Percentiles rank a stretch among this genome's conserved stretches.
Evolutionary conservation across 2,113 vertebrate species (phyloP).

Genomic region (Terrapene triunguis): DNA sequence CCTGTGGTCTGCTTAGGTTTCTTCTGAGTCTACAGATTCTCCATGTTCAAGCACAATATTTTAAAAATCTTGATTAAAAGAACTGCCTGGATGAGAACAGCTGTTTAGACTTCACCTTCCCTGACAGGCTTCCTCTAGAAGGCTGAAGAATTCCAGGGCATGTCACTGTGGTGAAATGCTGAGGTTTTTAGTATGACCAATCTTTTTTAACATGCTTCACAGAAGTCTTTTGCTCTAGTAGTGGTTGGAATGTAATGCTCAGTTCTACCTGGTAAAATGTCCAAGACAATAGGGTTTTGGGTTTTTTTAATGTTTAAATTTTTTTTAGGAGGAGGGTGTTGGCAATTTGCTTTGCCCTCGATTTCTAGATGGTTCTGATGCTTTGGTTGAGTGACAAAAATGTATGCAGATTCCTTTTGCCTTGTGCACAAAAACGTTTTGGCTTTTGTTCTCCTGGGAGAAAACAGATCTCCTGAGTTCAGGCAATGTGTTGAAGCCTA

Average conservation of each 20-base stretch:
- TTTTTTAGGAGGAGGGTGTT: neutral
- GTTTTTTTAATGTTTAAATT: fast-evolving
- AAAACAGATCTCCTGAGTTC: neutral
- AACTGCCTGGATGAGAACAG: neutral
- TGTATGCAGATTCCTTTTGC: neutral
- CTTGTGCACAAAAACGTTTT: fast-evolving
- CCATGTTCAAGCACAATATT: neutral
- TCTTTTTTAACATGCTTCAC: fast-evolving
- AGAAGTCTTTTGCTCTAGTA: neutral
- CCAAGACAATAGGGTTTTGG: neutral
- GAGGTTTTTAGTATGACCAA: neutral
- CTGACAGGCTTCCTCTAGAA: neutral
- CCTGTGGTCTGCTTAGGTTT: neutral
- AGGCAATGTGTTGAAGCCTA: neutral
- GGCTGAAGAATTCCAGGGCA: neutral
- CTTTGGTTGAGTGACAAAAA: neutral
- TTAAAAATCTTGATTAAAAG: slow-evolving; percentile 9
- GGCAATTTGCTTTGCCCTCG: neutral
- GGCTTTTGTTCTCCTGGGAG: neutral
- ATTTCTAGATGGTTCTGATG: neutral
- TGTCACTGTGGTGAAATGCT: neutral
- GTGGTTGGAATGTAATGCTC: neutral
- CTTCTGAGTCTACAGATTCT: neutral
- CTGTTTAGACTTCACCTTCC: neutral
- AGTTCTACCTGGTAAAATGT: neutral